Evolutionary conservation across 2,797 vertebrate species (phyloP).

Genomic region (Lepilemur ruficaudatus): DNA sequence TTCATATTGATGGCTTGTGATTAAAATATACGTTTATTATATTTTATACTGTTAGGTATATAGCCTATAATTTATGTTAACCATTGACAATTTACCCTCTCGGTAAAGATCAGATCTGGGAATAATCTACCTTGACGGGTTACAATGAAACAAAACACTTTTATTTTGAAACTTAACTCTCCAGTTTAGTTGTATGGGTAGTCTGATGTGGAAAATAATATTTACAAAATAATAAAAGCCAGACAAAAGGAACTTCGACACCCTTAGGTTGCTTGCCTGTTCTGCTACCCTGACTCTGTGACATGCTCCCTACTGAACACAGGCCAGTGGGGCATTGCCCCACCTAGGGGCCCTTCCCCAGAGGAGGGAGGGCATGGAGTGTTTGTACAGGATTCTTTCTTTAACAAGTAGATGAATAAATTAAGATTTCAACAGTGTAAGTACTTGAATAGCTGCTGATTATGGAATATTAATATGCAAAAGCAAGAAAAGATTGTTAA

Average conservation of each 20-base stretch:
- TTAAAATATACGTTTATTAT: not conserved
- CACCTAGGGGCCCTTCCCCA: not conserved
- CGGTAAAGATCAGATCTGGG: not conserved
- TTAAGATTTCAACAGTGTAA: not conserved
- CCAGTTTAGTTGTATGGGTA: not conserved
- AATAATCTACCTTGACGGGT: not conserved
- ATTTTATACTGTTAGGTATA: not conserved
- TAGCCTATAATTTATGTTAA: not conserved
- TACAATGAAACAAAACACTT: not conserved
- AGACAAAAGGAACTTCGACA: not conserved
- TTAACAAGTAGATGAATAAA: not conserved
- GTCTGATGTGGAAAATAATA: not conserved
- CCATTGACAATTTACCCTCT: not conserved
- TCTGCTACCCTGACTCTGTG: not conserved
- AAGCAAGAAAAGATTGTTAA: slow-evolving; percentile 10
- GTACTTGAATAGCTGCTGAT: not conserved
- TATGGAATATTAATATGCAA: not conserved
- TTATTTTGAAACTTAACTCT: slow-evolving; percentile 9
- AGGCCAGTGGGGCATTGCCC: not conserved
- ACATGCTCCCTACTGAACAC: not conserved
- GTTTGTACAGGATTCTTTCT: not conserved
- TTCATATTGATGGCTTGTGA: not conserved
- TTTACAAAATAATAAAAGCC: slow-evolving; percentile 12
- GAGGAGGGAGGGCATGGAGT: not conserved
- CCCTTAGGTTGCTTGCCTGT: not conserved